Conservation (phyloP, 2,113 vertebrate species). For the Otolemur garnettii region DNA sequence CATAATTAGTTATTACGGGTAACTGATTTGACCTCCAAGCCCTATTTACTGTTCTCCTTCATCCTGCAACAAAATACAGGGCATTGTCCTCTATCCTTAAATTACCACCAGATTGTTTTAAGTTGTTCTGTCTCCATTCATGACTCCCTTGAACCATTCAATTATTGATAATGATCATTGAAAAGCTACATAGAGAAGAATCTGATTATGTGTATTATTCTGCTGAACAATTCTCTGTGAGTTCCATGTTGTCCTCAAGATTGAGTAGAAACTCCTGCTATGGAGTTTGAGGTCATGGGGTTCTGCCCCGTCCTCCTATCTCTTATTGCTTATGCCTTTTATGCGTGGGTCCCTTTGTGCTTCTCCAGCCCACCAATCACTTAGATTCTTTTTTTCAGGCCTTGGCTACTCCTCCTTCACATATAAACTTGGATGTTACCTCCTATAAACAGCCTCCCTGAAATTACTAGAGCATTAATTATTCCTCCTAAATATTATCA, state of each 20-base stretch:
- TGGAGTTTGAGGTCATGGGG: neutral
- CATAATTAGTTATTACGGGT: neutral
- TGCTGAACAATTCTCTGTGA: neutral
- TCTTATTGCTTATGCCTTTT: fast-evolving
- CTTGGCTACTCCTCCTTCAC: neutral
- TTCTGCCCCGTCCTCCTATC: neutral
- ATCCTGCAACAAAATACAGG: neutral
- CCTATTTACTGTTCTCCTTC: neutral
- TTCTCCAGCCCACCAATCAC: fast-evolving
- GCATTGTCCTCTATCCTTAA: neutral
- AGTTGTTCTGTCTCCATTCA: neutral
- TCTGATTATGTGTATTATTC: neutral
- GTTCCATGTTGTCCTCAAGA: neutral
- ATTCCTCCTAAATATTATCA: neutral
- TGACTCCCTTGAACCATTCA: neutral
- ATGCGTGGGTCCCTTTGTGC: neutral
- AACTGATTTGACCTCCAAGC: neutral
- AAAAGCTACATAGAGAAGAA: neutral
- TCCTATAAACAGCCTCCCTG: neutral
- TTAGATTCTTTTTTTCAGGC: neutral
- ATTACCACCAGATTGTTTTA: neutral
- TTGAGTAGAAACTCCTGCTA: neutral
- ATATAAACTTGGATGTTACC: neutral
- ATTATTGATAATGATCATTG: neutral
- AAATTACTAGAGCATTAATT: neutral